Base-by-base conservation (phyloP, 2,113 vertebrate genomes). In the Camelus bactrianus region DNA sequence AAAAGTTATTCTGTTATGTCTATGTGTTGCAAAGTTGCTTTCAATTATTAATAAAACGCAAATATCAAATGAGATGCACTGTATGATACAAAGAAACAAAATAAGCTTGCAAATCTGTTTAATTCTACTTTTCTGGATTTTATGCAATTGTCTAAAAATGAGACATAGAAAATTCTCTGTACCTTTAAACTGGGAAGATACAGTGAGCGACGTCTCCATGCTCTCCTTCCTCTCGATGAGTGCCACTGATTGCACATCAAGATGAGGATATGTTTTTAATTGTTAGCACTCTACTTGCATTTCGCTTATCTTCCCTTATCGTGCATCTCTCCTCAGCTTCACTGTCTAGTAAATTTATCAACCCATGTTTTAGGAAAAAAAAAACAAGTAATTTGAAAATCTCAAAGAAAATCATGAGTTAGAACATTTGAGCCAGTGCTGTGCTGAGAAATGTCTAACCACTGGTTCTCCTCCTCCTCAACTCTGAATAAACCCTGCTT, bases 11-110 rank as follows among this genome's bases (percentile, higher is more conserved):
- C 50, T 92, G 91, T 48, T 48, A 95, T 80, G 92, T 77, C 92
- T 95, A 62, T 97, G 67, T 96, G 93, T 96, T 91, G 38, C 65
- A 97, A 97, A 97, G 56, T 93, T 97, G 81, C 13, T 70, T 93
- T 97, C 48, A 96, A 96, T 94, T 98, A 97, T 98, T 98, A 97
- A 98, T 97, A 97, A 97, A 94, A 75, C 14, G 96, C 76, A 97
- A 97, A 91, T 97, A 95, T 84, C 97, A 95, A 95, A 60, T 58
- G 46, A 85, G 48, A 96, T 82, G 22, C 19, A 82, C 16, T 64
- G 6, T n/a, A 22, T 50, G 38, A 81, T 87, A 50, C 26, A 91
- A 96, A 4, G 35, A 75, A 67, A 89, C 46, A 64, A 52, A 88
- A 76, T 65, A 79, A 69, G 50, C 24, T 90, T 92, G 62, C 19